Evolutionary conservation across 2,797 vertebrate species (phyloP).

Genomic region (Microcaecilia unicolor): DNA sequence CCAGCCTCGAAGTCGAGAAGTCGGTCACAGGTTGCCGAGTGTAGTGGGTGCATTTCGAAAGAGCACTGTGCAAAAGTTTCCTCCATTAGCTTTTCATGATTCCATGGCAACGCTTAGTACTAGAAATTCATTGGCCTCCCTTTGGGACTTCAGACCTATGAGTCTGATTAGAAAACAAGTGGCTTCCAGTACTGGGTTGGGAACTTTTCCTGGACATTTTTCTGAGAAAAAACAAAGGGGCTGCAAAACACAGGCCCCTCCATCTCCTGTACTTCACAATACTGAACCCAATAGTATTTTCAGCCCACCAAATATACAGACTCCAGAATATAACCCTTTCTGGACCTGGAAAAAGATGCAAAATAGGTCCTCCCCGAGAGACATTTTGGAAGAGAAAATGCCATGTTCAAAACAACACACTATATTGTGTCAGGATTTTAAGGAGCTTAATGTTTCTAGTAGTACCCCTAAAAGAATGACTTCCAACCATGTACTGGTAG

Average conservation of each 20-base stretch:
- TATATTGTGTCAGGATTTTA: not conserved
- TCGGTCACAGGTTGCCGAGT: constrained; percentile 12
- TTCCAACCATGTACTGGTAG: constrained; percentile 44
- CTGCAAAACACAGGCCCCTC: not conserved
- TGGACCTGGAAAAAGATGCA: no score
- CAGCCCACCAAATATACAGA: constrained; percentile 39
- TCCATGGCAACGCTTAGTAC: constrained; percentile 6
- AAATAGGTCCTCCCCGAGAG: no score
- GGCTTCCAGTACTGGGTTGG: not conserved
- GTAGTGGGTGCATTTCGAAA: constrained; percentile 30
- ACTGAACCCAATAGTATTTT: not conserved
- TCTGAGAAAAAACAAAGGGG: not conserved
- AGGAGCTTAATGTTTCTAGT: no score
- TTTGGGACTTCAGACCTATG: fast-evolving
- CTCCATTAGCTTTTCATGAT: constrained; percentile 57
- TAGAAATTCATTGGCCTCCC: fast-evolving
- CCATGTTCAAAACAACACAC: not conserved
- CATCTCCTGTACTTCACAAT: not conserved
- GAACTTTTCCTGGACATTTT: not conserved
- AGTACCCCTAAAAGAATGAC: not conserved
- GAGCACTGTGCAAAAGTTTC: constrained; percentile 50
- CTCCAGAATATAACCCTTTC: constrained; percentile 24
- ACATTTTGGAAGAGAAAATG: not conserved
- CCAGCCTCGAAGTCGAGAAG: constrained; percentile 22
- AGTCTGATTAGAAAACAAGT: not conserved